A percentile compares a stretch with the other conserved stretches of the same genome.
Evolutionary conservation across 2,113 vertebrate genomes (phyloP).

Genomic region (Pterocles gutturalis): DNA sequence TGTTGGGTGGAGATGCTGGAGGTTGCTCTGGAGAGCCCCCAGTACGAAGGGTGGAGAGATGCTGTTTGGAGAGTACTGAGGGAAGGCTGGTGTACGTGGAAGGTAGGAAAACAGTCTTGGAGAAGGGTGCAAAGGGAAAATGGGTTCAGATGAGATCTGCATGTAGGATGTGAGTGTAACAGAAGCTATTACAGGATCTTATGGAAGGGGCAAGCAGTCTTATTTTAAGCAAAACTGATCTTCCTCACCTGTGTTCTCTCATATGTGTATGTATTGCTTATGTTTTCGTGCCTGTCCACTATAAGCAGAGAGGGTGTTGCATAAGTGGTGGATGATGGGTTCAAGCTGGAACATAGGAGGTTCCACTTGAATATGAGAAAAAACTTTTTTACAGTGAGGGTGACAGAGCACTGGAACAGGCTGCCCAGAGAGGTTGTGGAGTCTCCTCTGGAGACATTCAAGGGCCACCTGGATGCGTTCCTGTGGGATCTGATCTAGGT

Average conservation of each 20-base stretch:
- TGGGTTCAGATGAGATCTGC: neutral
- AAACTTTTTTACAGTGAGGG: too few species aligned
- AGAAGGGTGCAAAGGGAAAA: neutral
- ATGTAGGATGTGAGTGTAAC: neutral
- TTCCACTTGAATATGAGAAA: too few species aligned
- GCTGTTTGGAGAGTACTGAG: too few species aligned
- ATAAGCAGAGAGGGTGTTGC: neutral
- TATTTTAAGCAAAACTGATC: neutral
- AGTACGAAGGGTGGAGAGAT: too few species aligned
- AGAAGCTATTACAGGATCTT: neutral
- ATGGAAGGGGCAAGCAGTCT: neutral
- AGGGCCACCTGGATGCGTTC: too few species aligned
- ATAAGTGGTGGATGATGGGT: too few species aligned
- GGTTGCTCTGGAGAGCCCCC: accelerated
- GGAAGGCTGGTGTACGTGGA: neutral
- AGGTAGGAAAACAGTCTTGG: neutral
- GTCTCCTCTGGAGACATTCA: too few species aligned
- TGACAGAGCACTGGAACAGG: too few species aligned
- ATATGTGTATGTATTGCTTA: neutral
- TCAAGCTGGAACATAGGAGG: too few species aligned
- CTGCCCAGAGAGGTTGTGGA: too few species aligned
- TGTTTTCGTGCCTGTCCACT: accelerated
- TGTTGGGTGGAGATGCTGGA: neutral
- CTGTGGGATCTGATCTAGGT: too few species aligned
- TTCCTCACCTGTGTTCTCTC: neutral